Percentiles rank a stretch among this genome's conserved stretches.
phyloP scores from a whole-genome alignment of 2,797 vertebrate species.

The Ataeniobius toweri region DNA sequence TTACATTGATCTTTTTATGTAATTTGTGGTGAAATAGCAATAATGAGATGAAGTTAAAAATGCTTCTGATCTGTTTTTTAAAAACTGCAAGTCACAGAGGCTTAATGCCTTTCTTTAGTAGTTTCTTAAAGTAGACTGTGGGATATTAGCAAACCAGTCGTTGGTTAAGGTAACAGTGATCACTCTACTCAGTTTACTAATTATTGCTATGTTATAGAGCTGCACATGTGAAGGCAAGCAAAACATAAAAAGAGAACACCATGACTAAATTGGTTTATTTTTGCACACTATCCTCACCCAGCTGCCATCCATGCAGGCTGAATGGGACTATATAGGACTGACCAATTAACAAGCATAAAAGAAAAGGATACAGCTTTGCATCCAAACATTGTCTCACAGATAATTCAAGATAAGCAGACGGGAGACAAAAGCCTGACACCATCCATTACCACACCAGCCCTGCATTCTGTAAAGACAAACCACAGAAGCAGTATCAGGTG shows the following conservation, averaged over 20 bases:
- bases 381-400: background rate
- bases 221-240: background rate
- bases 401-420: slow-evolving; percentile 32
- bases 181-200: background rate
- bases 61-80: background rate
- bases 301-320: background rate
- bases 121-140: slow-evolving; percentile 13
- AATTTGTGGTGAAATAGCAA: background rate
- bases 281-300: background rate
- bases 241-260: background rate
- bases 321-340: background rate
- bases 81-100: background rate
- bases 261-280: background rate
- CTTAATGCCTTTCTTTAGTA: background rate
- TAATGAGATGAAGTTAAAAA: background rate
- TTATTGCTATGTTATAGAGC: background rate
- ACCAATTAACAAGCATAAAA: background rate
- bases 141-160: background rate
- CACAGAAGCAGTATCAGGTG: slow-evolving; percentile 23
- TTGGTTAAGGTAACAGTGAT: background rate
- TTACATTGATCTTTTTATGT: background rate
- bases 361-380: background rate
- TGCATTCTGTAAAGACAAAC: slow-evolving; percentile 57
- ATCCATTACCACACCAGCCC: slow-evolving; percentile 40
- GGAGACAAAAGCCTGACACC: slow-evolving; percentile 22